These are phyloP conservation scores for Spodoptera litura DNA, from an alignment of 1,140 invertebrate species.

Conservation along the genomic window DNA sequence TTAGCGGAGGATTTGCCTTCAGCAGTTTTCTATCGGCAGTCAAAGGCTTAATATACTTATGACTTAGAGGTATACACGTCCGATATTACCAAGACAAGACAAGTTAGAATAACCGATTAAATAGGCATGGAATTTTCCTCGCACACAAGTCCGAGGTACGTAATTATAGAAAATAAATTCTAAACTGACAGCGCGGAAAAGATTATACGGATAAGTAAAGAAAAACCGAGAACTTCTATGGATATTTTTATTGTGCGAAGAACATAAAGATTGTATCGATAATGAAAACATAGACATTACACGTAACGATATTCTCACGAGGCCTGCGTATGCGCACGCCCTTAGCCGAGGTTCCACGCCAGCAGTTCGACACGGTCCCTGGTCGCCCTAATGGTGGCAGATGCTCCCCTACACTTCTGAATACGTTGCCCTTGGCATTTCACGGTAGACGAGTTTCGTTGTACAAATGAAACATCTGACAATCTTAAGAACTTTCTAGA, in stretches of 20 bases:
- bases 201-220: conserved; percentile 5
- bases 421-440: conserved; percentile 61
- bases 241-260: not conserved
- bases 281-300: conserved; percentile 27
- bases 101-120: too few species aligned
- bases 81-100: too few species aligned
- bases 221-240: not conserved
- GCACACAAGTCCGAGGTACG: not conserved
- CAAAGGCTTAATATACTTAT: too few species aligned
- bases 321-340: conserved; percentile 31
- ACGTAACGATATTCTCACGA: conserved; percentile 38
- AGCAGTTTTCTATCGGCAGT: too few species aligned
- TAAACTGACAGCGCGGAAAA: conserved; percentile 3
- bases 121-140: not conserved
- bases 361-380: conserved; percentile 66
- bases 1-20: not conserved
- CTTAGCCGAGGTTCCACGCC: conserved; percentile 63
- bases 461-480: conserved; percentile 39
- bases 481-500: conserved; percentile 15
- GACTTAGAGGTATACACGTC: too few species aligned
- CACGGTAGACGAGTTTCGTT: conserved; percentile 26
- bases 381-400: conserved; percentile 63
- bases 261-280: conserved; percentile 28
- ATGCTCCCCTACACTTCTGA: conserved; percentile 48
- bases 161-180: conserved; percentile 15